A percentile compares a stretch with the other conserved stretches of the same genome.
These are phyloP conservation scores for Erpetoichthys calabaricus DNA, from an alignment of 2,797 vertebrate genomes.

Conservation along the genomic window DNA sequence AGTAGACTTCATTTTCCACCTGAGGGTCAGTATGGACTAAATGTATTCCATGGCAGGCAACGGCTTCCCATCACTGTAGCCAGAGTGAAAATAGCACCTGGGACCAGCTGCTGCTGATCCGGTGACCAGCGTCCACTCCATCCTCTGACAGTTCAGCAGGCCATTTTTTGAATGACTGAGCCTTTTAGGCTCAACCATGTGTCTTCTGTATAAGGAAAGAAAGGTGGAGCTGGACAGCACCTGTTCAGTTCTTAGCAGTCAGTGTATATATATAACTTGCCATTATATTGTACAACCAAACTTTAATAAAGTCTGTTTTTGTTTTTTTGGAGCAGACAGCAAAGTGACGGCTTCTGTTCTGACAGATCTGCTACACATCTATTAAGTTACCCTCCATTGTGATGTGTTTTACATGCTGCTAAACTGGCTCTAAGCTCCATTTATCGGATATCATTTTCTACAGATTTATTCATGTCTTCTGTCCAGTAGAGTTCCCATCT, in stretches of 20 bases:
- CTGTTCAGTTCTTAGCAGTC: constrained; percentile 34
- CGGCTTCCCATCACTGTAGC: constrained; percentile 48
- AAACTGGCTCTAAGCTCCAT: too few species aligned
- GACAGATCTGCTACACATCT: too few species aligned
- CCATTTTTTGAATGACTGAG: constrained; percentile 60
- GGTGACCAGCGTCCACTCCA: constrained; percentile 45
- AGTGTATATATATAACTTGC: constrained; percentile 33
- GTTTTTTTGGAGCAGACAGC: too few species aligned
- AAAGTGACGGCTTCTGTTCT: too few species aligned
- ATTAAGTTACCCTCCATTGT: too few species aligned
- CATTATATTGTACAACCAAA: background rate
- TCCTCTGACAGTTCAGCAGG: constrained; percentile 41
- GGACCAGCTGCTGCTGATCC: constrained; percentile 52
- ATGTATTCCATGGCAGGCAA: constrained; percentile 21
- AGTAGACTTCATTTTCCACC: constrained; percentile 48
- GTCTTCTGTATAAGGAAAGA: constrained; percentile 39
- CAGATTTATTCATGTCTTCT: too few species aligned
- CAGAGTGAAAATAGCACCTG: constrained; percentile 47
- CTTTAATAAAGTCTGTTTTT: too few species aligned
- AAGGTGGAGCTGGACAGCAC: constrained; percentile 53
- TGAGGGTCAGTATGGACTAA: constrained; percentile 22
- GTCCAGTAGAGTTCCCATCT: too few species aligned
- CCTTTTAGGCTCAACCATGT: constrained; percentile 52
- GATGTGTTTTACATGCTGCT: too few species aligned
- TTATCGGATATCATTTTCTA: too few species aligned